Evolutionary conservation across 2,797 vertebrate genomes (phyloP), one percentile per base, ranked within the genome.

Genomic region (Cyclopterus lumpus): DNA sequence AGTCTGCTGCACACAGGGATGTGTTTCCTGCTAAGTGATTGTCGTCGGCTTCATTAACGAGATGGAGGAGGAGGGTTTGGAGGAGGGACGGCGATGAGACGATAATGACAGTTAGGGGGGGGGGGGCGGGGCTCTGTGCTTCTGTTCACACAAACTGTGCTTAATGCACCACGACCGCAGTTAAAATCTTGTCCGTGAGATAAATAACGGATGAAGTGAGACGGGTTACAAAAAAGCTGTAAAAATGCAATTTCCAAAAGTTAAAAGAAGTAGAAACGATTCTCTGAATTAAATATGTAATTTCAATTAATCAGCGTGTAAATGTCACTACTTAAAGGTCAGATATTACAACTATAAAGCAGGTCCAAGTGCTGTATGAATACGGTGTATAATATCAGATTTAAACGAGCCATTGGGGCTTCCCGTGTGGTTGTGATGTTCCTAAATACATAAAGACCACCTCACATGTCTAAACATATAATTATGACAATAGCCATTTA

Each of bases 21-120:
- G 84, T 77, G 72, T 65, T 71, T 84, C 80, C 83, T 84, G 63
- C 76, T 72, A 82, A 81, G 80, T 71, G 75, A 89, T 80, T 83
- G 85, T 86, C 80, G 80, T 91, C 3, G 9, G 36, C 11, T 89
- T 26, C 87, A 89, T 90, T 86, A 88, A 86, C 9, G 9, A 69
- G 80, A 79, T 70, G 46, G 85, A 86, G 86, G 80, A 84, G 89
- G 89, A 77, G 73, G 87, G 75, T 84, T 75, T 67, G 81, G 79
- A 86, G 85, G 86, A 83, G 71, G 87, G 89, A 84, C 44, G 32
- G 66, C 57, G 70, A 86, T 64, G 75, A 86, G 80, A 76, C 63
- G 42, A 88, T 86, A 83, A 91, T 81, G 87, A 85, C 76, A 77
- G 77, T 79, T 77, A n/a, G n/a, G n/a, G n/a, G n/a, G n/a, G n/a